Base-by-base conservation (phyloP, 2,797 vertebrate genomes). In the Danio kyathit region DNA sequence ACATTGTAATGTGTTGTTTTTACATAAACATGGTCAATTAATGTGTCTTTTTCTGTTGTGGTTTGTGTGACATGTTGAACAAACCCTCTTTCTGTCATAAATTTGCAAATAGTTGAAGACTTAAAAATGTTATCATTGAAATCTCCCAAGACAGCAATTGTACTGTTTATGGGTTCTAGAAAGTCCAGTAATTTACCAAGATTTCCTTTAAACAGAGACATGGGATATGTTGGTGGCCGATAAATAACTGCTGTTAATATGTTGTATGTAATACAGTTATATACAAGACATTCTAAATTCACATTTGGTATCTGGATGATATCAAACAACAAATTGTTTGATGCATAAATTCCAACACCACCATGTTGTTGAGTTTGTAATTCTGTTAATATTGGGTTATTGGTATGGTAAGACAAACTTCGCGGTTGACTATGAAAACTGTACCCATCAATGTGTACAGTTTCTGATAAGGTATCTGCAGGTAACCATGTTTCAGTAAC, bases 31-130 rank as follows among this genome's bases (percentile, higher is more conserved):
- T n/a, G n/a, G n/a, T n/a, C n/a, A n/a, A n/a, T n/a, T n/a, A n/a
- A n/a, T n/a, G n/a, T n/a, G 19, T 43, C 76, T 6, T 40, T 71
- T 51, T 79, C 76, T 59, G 76, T 71, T n/a, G 65, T 79, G 7
- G 41, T 0, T 49, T 70, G 29, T 40, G 0, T 29, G 2, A 79
- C 54, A 71, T 48, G 14, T 40, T 79, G 66, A 60, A 44, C 43
- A 63, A 11, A 80, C 12, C 56, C 78, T 71, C 19, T 54, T 14
- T 59, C 5, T 41, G n/a, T n/a, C n/a, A 75, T n/a, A 60, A 59
- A 29, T n/a, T 77, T 21, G 51, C 16, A 52, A 13, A 65, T 46
- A 51, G 74, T 52, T 11, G 43, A 40, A 11, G n/a, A 52, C 21
- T 13, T 38, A 13, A 67, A 43, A 67, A 44, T 40, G 13, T 78